Base-by-base conservation (phyloP, 2,888 invertebrate genomes). In the Morinoia aosen region DNA sequence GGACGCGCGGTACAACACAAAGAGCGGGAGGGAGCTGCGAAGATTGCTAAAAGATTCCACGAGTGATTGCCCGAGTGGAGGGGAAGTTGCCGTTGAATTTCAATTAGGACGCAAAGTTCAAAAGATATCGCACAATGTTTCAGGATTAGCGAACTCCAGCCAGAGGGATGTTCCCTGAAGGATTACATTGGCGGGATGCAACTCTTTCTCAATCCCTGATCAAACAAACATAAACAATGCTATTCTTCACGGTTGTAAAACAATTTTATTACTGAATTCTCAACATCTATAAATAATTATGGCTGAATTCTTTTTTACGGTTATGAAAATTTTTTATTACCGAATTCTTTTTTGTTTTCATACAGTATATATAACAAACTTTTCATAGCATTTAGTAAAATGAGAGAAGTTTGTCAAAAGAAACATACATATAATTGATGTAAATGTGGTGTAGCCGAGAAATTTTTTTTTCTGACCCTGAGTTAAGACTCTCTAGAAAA, bases 91-190 rank as follows among this genome's bases (percentile, higher is more conserved):
- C 57, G 93, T 57, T 93, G 56, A 58, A 93, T 93, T 93, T 93
- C 93, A 93, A 93, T 93, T 93, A 93, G 93, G 57, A 57, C 33
- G n/a, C 57, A 93, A 93, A 93, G 93, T 93, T 93, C 93, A 93
- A 93, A 93, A 57, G 93, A 93, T 57, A 93, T 57, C 7, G 93
- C 48, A 56, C 25, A 8, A 93, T 93, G 57, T 93, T 93, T 93
- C 58, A 57, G 93, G 93, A 93, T 93, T 93, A 93, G 91, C 56
- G 40, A 33, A 57, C 90, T 25, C 93, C 57, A 14, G 58, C 57
- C n/a, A 57, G 56, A 48, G 93, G 56, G 93, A 56, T 57, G 93
- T 93, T 33, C 57, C 57, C 93, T 33, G 12, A 93, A 57, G 19
- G 57, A 48, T 33, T 57, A 76, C 76, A 76, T 76, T 10, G 0